Percentiles rank a stretch among this genome's conserved stretches.
These are phyloP conservation scores for Bombyx mandarina DNA, from an alignment of 1,140 invertebrate species.

Conservation along the genomic window DNA sequence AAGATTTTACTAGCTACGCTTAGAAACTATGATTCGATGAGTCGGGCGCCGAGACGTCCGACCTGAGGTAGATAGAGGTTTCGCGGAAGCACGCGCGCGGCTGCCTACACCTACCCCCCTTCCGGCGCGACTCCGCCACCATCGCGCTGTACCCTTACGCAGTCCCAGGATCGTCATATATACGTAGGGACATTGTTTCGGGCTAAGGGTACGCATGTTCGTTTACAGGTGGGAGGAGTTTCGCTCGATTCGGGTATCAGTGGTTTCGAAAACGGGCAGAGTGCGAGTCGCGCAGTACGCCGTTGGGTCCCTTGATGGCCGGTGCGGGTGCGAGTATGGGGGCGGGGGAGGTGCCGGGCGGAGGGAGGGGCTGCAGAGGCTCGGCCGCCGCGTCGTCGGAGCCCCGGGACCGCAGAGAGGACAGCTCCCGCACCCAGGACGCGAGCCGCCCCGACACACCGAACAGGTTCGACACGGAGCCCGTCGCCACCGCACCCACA, in stretches of 20 bases:
- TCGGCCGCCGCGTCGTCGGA: slow-evolving; percentile 56
- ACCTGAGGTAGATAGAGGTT: slow-evolving; percentile 49
- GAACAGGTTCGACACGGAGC: slow-evolving; percentile 62
- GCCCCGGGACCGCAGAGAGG: slow-evolving; percentile 44
- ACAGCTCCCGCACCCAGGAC: slow-evolving; percentile 63
- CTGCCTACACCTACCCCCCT: background rate
- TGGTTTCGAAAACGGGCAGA: too few relatives aligned
- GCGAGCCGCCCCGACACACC: slow-evolving; percentile 59
- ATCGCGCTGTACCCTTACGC: too few relatives aligned
- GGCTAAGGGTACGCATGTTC: too few relatives aligned
- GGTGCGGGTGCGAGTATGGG: slow-evolving; percentile 8
- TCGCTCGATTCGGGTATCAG: too few relatives aligned
- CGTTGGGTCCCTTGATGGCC: slow-evolving; percentile 16
- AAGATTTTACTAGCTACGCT: slow-evolving; percentile 61
- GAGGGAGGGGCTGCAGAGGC: slow-evolving; percentile 46
- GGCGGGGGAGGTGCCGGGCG: slow-evolving; percentile 9
- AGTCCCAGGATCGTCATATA: too few relatives aligned
- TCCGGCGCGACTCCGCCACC: too few relatives aligned
- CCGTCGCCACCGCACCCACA: slow-evolving; percentile 59
- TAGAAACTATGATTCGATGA: slow-evolving; percentile 63
- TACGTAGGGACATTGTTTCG: too few relatives aligned
- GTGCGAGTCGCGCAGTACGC: slow-evolving; percentile 16
- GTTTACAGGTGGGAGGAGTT: too few relatives aligned
- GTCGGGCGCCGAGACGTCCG: slow-evolving; percentile 32
- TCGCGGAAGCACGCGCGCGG: slow-evolving; percentile 13